Percentiles rank a stretch among this genome's conserved stretches.
phyloP scores from a whole-genome alignment of 2,888 invertebrate genomes.

The Heteromurus nitidus region DNA sequence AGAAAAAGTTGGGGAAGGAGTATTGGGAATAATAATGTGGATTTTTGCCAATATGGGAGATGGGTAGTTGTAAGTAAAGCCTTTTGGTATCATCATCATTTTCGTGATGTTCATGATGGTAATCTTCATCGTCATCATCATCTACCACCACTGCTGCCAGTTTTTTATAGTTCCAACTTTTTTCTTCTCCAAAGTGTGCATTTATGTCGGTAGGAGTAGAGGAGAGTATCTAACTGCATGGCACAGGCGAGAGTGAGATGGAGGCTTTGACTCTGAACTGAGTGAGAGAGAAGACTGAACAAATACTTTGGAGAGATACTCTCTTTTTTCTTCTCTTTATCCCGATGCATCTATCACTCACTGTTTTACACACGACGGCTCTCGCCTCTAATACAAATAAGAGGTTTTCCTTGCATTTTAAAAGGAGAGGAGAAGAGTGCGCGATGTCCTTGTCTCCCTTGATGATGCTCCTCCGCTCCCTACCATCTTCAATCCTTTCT shows the following conservation, averaged over 20 bases:
- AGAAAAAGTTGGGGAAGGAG: too few species aligned
- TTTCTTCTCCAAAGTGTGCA: too few species aligned
- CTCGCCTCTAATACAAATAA: conserved; percentile 22
- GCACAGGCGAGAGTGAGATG: too few species aligned
- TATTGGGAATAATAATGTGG: conserved; percentile 17
- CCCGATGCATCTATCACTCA: conserved; percentile 29
- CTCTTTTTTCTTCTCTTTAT: conserved; percentile 8
- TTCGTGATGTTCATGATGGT: conserved; percentile 5
- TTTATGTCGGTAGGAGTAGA: too few species aligned
- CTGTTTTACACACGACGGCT: conserved; percentile 13
- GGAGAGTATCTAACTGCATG: too few species aligned
- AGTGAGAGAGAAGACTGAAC: too few species aligned
- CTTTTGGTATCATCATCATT: conserved; percentile 7
- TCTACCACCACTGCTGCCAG: not conserved
- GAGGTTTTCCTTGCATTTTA: conserved; percentile 10
- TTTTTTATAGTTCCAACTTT: too few species aligned
- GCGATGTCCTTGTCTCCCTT: conserved; percentile 10
- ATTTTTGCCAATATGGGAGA: conserved; percentile 21
- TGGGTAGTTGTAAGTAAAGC: not conserved
- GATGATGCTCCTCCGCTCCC: conserved; percentile 5
- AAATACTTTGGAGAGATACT: not conserved
- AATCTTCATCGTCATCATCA: conserved; percentile 7
- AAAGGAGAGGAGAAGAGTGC: not conserved
- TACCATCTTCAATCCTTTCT: not conserved
- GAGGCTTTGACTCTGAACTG: too few species aligned